Evolutionary conservation across 1,140 invertebrate genomes (phyloP).

Genomic region (Trichoplusia ni): DNA sequence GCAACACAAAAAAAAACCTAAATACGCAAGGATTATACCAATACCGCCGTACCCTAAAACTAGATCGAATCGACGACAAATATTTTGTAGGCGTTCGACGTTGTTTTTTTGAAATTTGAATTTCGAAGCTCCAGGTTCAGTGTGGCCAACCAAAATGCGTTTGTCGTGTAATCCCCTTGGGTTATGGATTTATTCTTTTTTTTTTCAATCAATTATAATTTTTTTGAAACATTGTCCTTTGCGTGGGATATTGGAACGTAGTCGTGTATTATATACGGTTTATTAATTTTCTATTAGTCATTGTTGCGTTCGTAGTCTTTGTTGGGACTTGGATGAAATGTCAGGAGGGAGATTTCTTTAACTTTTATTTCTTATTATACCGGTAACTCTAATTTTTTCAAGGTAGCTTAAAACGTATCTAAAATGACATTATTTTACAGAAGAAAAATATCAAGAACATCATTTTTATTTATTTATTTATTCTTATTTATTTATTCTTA

Average conservation of each 20-base stretch:
- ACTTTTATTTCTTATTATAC: too few species aligned
- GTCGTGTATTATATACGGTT: constrained; percentile 54
- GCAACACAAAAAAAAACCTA: constrained; percentile 46
- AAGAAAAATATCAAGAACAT: too few species aligned
- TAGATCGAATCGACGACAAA: constrained; percentile 27
- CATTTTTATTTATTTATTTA: too few species aligned
- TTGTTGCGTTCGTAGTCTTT: constrained; percentile 38
- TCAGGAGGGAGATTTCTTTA: too few species aligned
- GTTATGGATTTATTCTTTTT: constrained; percentile 68
- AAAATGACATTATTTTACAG: too few species aligned
- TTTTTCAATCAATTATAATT: constrained; percentile 69
- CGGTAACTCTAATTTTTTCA: too few species aligned
- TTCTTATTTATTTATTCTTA: too few species aligned
- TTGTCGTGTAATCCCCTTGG: constrained; percentile 77
- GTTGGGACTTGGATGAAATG: too few species aligned
- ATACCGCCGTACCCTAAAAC: constrained; percentile 22
- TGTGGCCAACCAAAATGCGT: constrained; percentile 77
- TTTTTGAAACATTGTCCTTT: constrained; percentile 58
- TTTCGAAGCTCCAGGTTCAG: constrained; percentile 59
- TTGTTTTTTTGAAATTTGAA: constrained; percentile 55
- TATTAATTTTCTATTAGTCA: constrained; percentile 66
- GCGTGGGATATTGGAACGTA: constrained; percentile 65
- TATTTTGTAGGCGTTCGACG: constrained; percentile 37
- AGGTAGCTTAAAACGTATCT: too few species aligned
- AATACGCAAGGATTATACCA: too few species aligned